Evolutionary conservation across 2,113 vertebrate genomes (phyloP), one percentile per base, ranked within the genome.

Genomic region (Phrynosoma platyrhinos): DNA sequence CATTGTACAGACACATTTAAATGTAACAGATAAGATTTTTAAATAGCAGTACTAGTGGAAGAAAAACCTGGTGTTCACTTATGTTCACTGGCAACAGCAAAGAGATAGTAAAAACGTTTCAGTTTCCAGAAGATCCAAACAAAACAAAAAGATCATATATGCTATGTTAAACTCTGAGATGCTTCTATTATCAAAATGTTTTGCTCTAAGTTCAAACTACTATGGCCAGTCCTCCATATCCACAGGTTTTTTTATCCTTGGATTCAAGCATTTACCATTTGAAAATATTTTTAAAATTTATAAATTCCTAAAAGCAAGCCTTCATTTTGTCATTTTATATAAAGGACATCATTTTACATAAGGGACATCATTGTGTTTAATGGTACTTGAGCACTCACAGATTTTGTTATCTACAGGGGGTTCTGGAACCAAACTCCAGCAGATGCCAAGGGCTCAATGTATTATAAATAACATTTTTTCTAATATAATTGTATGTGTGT

Each of bases 141-240:
- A 5, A 90, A 40, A 58, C 74, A 91, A 89, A 91, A 27, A 79
- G 89, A 40, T n/a, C 25, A 40, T 13, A 82, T 8, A 2, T 58
- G 32, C 82, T 52, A 9, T 62, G 89, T 85, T 55, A 90, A 91
- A 92, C 83, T 92, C 92, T 40, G 21, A 79, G 13, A 32, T 88
- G 55, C 84, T 55, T 47, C 23, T 87, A 3, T 78, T 91, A 87
- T 91, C 3, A 91, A 92, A 23, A 89, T 58, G 8, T 47, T 89
- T 93, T 88, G 80, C 62, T 92, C 91, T 25, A 85, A 88, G 47
- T 72, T 92, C 71, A 93, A 72, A 90, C 89, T 86, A 25, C 88
- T 93, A 91, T 25, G 53, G 87, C 18, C n/a, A n/a, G n/a, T n/a
- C n/a, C n/a, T n/a, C n/a, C n/a, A n/a, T n/a, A 81, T 47, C 1